A percentile compares a stretch with the other conserved stretches of the same genome.
phyloP scores from a whole-genome alignment of 2,113 vertebrate species.

The Bos taurus region DNA sequence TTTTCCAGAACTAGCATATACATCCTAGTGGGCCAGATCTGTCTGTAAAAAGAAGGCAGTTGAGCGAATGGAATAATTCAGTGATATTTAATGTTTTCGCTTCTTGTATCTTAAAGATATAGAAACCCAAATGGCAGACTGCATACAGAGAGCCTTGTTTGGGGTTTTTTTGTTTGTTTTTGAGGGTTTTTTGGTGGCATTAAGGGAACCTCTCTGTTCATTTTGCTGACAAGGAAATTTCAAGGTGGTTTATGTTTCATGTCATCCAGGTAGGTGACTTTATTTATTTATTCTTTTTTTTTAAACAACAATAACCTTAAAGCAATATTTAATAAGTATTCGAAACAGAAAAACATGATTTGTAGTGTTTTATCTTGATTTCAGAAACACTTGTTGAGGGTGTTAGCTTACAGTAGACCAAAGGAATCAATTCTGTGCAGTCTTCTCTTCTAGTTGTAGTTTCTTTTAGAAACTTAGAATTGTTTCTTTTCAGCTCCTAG shows the following conservation, averaged over 20 bases:
- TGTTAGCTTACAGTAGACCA: neutral
- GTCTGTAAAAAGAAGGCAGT: neutral
- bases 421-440: rapidly evolving
- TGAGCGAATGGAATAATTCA: neutral
- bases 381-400: neutral
- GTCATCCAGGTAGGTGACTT: neutral
- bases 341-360: rapidly evolving
- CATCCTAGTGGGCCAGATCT: rapidly evolving
- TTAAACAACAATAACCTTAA: rapidly evolving
- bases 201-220: rapidly evolving
- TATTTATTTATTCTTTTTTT: neutral
- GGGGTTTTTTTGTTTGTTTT: neutral
- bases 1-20: rapidly evolving
- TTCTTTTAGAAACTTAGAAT: no score
- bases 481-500: no score
- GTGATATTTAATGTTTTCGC: neutral
- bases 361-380: neutral
- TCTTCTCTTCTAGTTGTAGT: no score
- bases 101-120: neutral
- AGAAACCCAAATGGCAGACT: rapidly evolving
- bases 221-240: neutral
- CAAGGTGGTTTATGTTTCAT: no score
- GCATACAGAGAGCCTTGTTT: rapidly evolving
- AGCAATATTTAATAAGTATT: neutral
- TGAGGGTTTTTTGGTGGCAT: neutral